phyloP scores from a whole-genome alignment of 2,113 vertebrate species.

The Platanista minor region DNA sequence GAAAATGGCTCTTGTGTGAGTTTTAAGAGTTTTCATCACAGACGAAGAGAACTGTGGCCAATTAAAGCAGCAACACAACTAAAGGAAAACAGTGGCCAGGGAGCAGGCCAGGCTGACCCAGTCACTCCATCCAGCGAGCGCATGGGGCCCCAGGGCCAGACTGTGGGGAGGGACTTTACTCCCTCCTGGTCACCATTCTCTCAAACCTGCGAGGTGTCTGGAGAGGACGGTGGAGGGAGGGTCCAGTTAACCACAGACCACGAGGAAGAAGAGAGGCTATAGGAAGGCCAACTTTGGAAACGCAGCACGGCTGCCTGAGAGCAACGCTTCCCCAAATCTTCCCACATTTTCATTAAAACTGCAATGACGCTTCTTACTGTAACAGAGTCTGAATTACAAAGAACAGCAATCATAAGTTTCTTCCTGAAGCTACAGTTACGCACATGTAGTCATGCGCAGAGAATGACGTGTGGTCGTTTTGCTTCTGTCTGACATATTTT shows the following conservation, averaged over 20 bases:
- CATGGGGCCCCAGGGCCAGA: neutral
- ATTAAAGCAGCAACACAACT: neutral
- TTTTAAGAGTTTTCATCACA: conserved; percentile 13
- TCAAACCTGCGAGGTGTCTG: neutral
- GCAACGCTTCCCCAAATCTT: neutral
- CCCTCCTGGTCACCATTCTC: neutral
- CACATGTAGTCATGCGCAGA: neutral
- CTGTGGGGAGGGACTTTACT: neutral
- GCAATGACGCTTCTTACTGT: too few relatives aligned
- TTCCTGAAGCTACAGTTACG: neutral
- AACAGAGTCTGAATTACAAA: neutral
- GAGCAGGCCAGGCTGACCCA: neutral
- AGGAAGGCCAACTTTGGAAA: neutral
- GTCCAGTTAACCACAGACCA: neutral
- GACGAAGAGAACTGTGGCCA: neutral
- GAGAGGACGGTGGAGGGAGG: neutral
- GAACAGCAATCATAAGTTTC: accelerated
- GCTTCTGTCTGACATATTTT: neutral
- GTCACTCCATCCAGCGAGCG: neutral
- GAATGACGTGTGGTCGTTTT: neutral
- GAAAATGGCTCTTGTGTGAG: neutral
- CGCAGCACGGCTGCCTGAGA: accelerated
- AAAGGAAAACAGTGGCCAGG: neutral
- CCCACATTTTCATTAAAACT: neutral
- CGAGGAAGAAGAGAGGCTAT: neutral